These are phyloP conservation scores for Ammodramus savannarum DNA, from an alignment of 2,113 vertebrate genomes.

Conservation along the genomic window DNA sequence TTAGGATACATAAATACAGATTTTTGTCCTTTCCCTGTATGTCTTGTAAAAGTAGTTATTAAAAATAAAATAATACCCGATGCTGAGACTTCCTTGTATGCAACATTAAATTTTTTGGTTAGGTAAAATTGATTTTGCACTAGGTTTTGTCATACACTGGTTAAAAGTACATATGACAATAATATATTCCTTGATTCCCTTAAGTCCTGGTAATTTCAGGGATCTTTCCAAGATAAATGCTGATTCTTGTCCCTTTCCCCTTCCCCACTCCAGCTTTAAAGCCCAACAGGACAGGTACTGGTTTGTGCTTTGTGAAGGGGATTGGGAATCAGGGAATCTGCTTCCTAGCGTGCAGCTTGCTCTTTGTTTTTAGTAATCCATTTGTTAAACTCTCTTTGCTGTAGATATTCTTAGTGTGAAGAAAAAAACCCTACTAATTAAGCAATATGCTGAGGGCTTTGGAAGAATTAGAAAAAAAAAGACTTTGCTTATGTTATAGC, in stretches of 20 bases:
- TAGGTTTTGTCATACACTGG: not conserved
- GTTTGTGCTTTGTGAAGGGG: not conserved
- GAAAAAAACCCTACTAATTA: not conserved
- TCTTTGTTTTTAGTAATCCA: not conserved
- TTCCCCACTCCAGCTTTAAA: not conserved
- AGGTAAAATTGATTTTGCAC: not conserved
- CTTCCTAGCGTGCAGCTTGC: not conserved
- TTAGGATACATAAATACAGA: not conserved
- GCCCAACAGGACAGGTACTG: not conserved
- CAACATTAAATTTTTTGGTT: not conserved
- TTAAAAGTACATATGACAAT: not conserved
- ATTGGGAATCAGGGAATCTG: not conserved
- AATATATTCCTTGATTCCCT: not conserved
- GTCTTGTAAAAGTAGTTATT: not conserved
- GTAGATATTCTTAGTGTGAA: not conserved
- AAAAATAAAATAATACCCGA: not conserved
- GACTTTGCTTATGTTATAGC: fast-evolving
- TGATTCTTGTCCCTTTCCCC: not conserved
- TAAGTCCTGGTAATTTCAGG: not conserved
- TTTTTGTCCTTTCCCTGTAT: not conserved
- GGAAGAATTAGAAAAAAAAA: not conserved
- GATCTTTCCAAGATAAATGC: not conserved
- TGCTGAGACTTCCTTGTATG: not conserved
- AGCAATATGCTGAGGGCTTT: not conserved
- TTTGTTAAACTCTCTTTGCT: not conserved